Percentiles rank a stretch among this genome's conserved stretches.
phyloP scores from a whole-genome alignment of 2,113 vertebrate species.

The Forbesichthys papilliferus region DNA sequence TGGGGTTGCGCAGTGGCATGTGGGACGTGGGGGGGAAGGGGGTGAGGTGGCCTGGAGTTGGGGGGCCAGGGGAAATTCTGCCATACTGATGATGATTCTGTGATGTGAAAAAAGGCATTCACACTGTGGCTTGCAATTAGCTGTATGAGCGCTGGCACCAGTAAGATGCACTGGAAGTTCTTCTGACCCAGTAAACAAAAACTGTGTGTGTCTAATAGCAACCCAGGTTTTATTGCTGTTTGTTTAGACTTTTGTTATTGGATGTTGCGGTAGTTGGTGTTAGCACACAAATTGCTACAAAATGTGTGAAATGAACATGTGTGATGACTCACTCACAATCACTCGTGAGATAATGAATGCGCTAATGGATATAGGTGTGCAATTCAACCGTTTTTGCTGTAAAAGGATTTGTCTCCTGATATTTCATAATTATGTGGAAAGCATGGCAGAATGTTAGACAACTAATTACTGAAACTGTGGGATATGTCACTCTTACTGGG shows the following conservation, averaged over 20 bases:
- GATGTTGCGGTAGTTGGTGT: neutral
- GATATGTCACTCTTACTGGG: slow-evolving; percentile 69
- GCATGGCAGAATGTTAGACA: slow-evolving; percentile 59
- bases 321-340: neutral
- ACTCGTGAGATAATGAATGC: too few relatives aligned
- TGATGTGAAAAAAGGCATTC: slow-evolving; percentile 36
- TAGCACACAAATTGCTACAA: neutral
- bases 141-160: slow-evolving; percentile 31
- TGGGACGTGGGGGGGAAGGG: neutral
- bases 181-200: slow-evolving; percentile 64
- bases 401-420: slow-evolving; percentile 13
- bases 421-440: slow-evolving; percentile 35
- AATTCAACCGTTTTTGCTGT: neutral
- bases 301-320: neutral
- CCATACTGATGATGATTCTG: slow-evolving; percentile 21
- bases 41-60: slow-evolving; percentile 43
- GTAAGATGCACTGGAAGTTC: slow-evolving; percentile 15
- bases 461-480: slow-evolving; percentile 72
- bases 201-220: slow-evolving; percentile 51
- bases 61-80: slow-evolving; percentile 17
- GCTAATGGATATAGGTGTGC: neutral
- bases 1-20: slow-evolving; percentile 26
- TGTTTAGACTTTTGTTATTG: neutral
- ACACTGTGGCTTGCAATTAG: slow-evolving; percentile 46
- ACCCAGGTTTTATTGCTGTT: slow-evolving; percentile 40